Base-by-base conservation (phyloP, 2,888 invertebrate species). In the Dastarcus helophoroides region DNA sequence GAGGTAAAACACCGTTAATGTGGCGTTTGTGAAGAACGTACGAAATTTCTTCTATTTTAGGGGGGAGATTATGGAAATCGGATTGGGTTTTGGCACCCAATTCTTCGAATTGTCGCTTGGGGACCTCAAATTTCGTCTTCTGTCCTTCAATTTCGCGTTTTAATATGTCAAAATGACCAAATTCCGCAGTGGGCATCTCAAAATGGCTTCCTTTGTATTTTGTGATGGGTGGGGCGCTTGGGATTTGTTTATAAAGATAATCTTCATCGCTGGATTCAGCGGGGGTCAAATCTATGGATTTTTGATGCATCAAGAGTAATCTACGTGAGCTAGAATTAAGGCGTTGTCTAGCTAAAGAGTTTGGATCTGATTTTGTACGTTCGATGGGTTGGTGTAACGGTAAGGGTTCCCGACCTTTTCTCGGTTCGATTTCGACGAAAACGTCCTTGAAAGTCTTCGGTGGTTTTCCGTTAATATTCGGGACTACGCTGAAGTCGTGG, bases 261-360 rank as follows among this genome's bases (percentile, higher is more conserved):
- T 84, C 84, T 54, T 84, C 84, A 48, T 85, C 84, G 36, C 84
- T 83, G 0, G 84, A 84, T 58, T 84, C 85, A 0, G 83, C 83
- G 3, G 84, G 84, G 2, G 85, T 84, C 14, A 85, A 60, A 51
- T 85, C 85, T 35, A 85, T 84, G 0, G 84, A 84, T 52, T 85
- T 84, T 48, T 85, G 85, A 58, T 85, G 85, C 76, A 80, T 85
- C 13, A 85, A 56, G 14, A 83, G 73, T 58, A 83, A 77, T 10
- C 84, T 68, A n/a, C 83, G 70, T 3, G 77, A 76, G 50, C 71
- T 79, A 3, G 78, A 79, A 35, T 75, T 79, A 31, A 82, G 65
- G 9, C 81, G 68, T 37, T 79, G 77, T 33, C 83, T 68, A 0
- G 83, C 79, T 29, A 79, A 63, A 16, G 78, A 79, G 54, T 84